A percentile compares a stretch with the other conserved stretches of the same genome.
These are phyloP conservation scores for Anarrhichthys ocellatus DNA, from an alignment of 2,113 vertebrate genomes.

Conservation along the genomic window DNA sequence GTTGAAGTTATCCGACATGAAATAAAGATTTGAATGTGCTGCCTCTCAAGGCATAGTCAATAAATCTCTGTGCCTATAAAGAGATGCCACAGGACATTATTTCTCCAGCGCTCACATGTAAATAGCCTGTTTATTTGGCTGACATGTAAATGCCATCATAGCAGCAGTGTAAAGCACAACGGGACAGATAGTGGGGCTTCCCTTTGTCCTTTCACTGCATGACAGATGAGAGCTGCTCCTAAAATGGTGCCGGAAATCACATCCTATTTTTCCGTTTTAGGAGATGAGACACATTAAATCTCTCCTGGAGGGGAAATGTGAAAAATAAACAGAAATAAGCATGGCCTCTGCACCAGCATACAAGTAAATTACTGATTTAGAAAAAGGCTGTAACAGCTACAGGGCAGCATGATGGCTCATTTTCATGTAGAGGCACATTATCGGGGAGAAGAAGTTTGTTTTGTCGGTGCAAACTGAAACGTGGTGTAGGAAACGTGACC, in stretches of 20 bases:
- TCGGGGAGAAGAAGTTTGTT: constrained; percentile 30
- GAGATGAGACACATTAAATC: constrained; percentile 51
- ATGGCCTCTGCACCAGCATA: constrained; percentile 33
- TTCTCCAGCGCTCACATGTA: constrained; percentile 59
- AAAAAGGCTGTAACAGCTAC: constrained; percentile 30
- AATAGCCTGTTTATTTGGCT: constrained; percentile 72
- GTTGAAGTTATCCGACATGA: constrained; percentile 6
- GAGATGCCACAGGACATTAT: constrained; percentile 64
- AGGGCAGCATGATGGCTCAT: constrained; percentile 1
- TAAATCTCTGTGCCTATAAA: constrained; percentile 55
- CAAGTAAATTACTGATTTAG: constrained; percentile 44
- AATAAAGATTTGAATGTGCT: constrained; percentile 18
- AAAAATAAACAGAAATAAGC: constrained; percentile 58
- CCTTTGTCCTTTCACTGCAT: constrained; percentile 67
- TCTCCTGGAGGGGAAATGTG: constrained; percentile 37
- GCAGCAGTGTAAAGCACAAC: constrained; percentile 52
- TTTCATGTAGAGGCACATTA: constrained; percentile 11
- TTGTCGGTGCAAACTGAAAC: constrained; percentile 14
- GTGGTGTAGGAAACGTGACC: constrained; percentile 19
- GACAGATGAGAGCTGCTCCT: constrained; percentile 63
- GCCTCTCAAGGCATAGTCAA: constrained; percentile 25
- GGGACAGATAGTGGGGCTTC: constrained; percentile 47
- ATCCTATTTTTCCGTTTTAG: constrained; percentile 43
- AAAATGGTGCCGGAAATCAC: constrained; percentile 52
- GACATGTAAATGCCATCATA: constrained; percentile 71